Base-by-base conservation (phyloP, 2,797 vertebrate species). In the Coracias cyanogaster region DNA sequence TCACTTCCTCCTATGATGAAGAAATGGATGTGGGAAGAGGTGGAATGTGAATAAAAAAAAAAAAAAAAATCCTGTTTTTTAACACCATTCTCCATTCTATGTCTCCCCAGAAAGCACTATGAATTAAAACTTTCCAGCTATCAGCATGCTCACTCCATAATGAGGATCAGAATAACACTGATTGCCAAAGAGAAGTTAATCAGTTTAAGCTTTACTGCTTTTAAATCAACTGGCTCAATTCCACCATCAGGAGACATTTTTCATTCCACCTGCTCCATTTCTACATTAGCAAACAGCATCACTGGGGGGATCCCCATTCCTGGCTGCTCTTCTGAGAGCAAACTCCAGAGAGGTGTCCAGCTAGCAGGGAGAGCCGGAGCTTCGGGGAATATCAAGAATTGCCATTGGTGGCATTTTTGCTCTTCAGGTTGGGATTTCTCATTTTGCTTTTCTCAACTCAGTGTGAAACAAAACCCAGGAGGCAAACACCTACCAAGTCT, bases 91-190 rank as follows among this genome's bases (percentile, higher is more conserved):
- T 86, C 29, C 21, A 48, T 64, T 95, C 79, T 48, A 69, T 37
- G 29, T 54, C 33, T 74, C 62, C 80, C 21, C 52, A 94, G 65
- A 19, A 74, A 93, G 71, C 35, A 62, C 57, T 58, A 81, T 69
- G 86, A 92, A 94, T 95, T 93, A 95, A 89, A 95, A 93, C 65
- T 76, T 93, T 8, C 61, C 78, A 89, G 72, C 71, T 87, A 93
- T 51, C 81, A 87, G 81, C 71, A 87, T 18, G 45, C 84, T 93
- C 35, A 29, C 61, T 77, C 73, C 72, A 20, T 94, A 89, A 91
- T 25, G 83, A 92, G 82, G 86, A 92, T 80, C 57, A 81, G 61
- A 94, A 94, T 35, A 92, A 92, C 88, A 52, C 83, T 66, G 86
- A 93, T 24, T 89, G 81, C 81, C 83, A 85, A 89, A 82, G 81